Percentiles rank a stretch among this genome's conserved stretches.
phyloP scores from a whole-genome alignment of 2,888 invertebrate genomes.

The Tridacna gigas region DNA sequence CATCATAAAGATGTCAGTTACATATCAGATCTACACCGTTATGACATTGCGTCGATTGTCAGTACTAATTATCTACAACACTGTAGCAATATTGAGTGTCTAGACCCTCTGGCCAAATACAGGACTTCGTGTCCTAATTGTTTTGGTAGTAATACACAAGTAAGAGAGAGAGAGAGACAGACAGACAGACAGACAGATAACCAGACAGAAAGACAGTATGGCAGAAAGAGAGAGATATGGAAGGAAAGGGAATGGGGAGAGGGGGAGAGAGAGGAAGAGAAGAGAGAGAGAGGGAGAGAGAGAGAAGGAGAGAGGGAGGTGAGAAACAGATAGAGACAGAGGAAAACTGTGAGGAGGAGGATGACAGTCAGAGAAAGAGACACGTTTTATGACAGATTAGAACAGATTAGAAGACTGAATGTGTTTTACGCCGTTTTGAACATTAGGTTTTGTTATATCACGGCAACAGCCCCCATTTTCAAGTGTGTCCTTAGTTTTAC shows the following conservation, averaged over 20 bases:
- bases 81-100: too few relatives aligned
- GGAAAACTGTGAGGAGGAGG: background rate
- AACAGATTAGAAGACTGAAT: too few relatives aligned
- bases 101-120: too few relatives aligned
- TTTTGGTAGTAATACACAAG: background rate
- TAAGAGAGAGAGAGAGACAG: background rate
- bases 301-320: background rate
- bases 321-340: background rate
- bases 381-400: too few relatives aligned
- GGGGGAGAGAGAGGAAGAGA: background rate
- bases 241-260: background rate
- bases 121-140: too few relatives aligned
- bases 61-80: too few relatives aligned
- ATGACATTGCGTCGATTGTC: too few relatives aligned
- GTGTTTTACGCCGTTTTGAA: too few relatives aligned
- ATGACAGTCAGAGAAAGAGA: background rate
- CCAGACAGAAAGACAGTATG: background rate
- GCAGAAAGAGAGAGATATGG: background rate
- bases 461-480: too few relatives aligned
- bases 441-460: too few relatives aligned
- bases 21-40: background rate
- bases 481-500: too few relatives aligned
- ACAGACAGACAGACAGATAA: background rate
- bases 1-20: slow-evolving; percentile 3
- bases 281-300: background rate